A percentile compares a stretch with the other conserved stretches of the same genome.
Evolutionary conservation across 2,113 vertebrate species (phyloP).

Genomic region (Cisticola juncidis): DNA sequence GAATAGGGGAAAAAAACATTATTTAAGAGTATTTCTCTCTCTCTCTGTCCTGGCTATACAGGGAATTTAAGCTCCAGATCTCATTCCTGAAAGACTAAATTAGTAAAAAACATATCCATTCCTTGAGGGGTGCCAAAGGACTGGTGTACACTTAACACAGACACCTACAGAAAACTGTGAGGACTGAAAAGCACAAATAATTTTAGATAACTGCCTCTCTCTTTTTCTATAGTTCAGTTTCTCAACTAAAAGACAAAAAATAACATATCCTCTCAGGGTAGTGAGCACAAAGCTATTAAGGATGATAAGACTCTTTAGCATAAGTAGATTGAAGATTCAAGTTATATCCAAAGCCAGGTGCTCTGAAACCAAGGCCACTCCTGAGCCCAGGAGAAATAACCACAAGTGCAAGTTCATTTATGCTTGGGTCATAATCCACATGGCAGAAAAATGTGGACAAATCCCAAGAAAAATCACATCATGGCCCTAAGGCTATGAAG

Average conservation of each 20-base stretch:
- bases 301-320: neutral
- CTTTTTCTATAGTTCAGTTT: neutral
- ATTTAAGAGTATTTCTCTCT: neutral
- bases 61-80: neutral
- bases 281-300: neutral
- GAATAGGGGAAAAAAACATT: neutral
- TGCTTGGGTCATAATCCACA: neutral
- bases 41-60: neutral
- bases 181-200: neutral
- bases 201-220: neutral
- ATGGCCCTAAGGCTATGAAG: neutral
- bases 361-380: neutral
- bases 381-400: neutral
- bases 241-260: neutral
- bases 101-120: neutral
- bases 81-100: neutral
- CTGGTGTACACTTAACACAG: neutral
- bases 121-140: neutral
- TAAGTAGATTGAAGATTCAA: neutral
- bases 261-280: neutral
- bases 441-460: neutral
- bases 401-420: neutral
- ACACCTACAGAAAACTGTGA: neutral
- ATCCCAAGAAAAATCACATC: neutral
- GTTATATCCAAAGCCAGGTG: accelerated